A percentile compares a stretch with the other conserved stretches of the same genome.
These are phyloP conservation scores for Microcebus lehilahytsara DNA, from an alignment of 2,113 vertebrate genomes.

Conservation along the genomic window DNA sequence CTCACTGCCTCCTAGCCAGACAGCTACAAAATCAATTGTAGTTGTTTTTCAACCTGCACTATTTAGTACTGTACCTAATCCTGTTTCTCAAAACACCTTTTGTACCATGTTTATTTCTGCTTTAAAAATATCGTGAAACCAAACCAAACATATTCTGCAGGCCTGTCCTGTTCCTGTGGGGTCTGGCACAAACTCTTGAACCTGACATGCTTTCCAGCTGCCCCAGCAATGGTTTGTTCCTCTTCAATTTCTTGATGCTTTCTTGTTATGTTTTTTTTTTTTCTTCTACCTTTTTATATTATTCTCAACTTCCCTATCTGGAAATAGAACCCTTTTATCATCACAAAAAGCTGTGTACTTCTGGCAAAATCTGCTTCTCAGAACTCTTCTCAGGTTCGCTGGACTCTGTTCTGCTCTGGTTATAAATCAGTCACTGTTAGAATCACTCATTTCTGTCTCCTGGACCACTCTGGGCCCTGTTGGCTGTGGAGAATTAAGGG, in stretches of 20 bases:
- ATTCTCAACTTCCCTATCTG: neutral
- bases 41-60: neutral
- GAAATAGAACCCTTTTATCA: conserved; percentile 17
- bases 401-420: neutral
- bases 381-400: neutral
- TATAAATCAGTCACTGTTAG: neutral
- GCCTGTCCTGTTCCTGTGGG: neutral
- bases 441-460: neutral
- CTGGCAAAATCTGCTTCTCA: neutral
- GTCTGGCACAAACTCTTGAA: neutral
- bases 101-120: neutral
- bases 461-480: neutral
- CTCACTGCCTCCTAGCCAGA: neutral
- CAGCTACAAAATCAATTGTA: neutral
- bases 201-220: neutral
- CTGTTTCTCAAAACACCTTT: conserved; percentile 1
- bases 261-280: neutral
- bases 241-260: neutral
- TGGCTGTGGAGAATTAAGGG: neutral
- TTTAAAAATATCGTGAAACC: neutral
- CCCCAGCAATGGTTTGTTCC: neutral
- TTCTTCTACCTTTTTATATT: neutral
- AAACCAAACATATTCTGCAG: neutral
- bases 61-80: neutral
- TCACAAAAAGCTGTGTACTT: neutral